Conservation (phyloP, 2,888 invertebrate species). For the Pseudococcus longispinus region DNA sequence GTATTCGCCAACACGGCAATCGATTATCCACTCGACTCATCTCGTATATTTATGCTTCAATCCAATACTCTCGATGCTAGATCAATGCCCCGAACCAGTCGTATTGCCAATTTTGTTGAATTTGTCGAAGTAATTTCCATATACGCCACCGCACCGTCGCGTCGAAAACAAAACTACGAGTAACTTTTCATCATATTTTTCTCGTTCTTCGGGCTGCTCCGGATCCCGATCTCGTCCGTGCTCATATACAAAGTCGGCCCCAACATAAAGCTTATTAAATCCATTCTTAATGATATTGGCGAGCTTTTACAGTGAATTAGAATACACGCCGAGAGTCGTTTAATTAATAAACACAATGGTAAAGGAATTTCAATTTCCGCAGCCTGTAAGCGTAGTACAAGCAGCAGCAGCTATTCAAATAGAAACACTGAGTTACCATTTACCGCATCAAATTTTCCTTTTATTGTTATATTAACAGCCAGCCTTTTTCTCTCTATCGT, state of each 20-base stretch:
- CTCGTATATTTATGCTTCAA: not conserved
- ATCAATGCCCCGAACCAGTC: too few species aligned
- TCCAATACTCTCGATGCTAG: too few species aligned
- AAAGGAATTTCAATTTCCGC: not conserved
- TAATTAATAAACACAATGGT: conserved; percentile 5
- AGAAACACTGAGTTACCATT: not conserved
- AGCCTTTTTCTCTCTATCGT: too few species aligned
- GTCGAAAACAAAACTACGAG: too few species aligned
- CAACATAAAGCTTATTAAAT: not conserved
- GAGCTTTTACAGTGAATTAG: not conserved
- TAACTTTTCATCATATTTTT: too few species aligned
- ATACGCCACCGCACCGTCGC: too few species aligned
- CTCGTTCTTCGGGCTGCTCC: too few species aligned
- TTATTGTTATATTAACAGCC: not conserved
- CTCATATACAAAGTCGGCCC: not conserved
- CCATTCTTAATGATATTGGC: not conserved
- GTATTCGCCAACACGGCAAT: not conserved
- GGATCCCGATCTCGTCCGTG: too few species aligned
- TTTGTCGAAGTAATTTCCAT: too few species aligned
- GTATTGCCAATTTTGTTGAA: too few species aligned
- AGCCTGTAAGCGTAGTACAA: not conserved
- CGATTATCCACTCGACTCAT: not conserved
- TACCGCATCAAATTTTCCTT: not conserved
- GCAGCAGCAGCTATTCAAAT: not conserved
- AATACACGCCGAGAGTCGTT: not conserved